phyloP scores from a whole-genome alignment of 2,888 invertebrate genomes.

The Harpalus rufipes region DNA sequence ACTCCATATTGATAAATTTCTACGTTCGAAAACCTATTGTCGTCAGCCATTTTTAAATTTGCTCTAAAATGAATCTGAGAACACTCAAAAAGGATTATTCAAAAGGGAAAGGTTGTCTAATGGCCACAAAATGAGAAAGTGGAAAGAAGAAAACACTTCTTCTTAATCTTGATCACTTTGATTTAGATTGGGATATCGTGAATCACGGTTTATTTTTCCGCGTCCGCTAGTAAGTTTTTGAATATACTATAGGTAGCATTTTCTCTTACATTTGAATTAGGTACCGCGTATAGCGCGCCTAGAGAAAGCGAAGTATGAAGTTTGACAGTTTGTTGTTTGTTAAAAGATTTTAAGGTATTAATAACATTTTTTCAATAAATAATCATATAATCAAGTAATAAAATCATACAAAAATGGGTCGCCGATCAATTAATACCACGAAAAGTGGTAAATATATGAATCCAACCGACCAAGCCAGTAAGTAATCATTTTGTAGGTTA shows the following conservation, averaged over 20 bases:
- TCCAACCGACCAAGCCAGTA: conserved; percentile 99
- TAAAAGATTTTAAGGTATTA: neutral
- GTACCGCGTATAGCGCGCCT: neutral
- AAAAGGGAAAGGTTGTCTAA: too few species aligned
- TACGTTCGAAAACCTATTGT: too few species aligned
- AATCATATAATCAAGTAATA: conserved; percentile 8
- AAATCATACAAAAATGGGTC: conserved; percentile 86
- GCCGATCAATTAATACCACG: conserved; percentile 98
- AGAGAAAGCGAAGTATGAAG: neutral
- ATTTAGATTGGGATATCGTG: too few species aligned
- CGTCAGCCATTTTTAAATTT: too few species aligned
- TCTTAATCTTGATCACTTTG: too few species aligned
- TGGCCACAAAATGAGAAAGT: too few species aligned
- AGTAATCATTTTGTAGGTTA: conserved; percentile 78
- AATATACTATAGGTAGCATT: neutral
- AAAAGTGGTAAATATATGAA: conserved; percentile 99
- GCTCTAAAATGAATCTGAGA: too few species aligned
- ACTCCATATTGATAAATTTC: too few species aligned
- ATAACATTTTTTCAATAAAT: conserved; percentile 7
- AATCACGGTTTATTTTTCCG: neutral
- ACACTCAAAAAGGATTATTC: too few species aligned
- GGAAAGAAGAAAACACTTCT: too few species aligned
- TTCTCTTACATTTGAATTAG: neutral
- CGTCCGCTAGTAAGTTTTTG: neutral
- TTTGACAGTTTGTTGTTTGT: conserved; percentile 37